A percentile compares a stretch with the other conserved stretches of the same genome.
phyloP scores from a whole-genome alignment of 1,140 invertebrate genomes.

The Drosophila ogumai region DNA sequence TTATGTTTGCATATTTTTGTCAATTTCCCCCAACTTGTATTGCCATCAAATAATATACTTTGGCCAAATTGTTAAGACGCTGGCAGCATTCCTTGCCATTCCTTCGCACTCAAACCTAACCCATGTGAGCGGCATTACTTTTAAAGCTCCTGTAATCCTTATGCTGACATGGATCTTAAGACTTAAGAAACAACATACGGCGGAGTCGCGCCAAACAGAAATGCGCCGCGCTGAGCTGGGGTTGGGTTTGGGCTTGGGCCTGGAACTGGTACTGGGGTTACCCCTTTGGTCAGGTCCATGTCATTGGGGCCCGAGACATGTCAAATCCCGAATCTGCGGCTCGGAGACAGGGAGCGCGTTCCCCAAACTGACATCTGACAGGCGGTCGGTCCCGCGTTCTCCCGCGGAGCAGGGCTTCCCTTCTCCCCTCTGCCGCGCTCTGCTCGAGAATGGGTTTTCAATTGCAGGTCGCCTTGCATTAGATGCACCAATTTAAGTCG shows the following conservation, averaged over 20 bases:
- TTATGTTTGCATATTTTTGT: background rate
- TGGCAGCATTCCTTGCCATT: constrained; percentile 13
- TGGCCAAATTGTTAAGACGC: background rate
- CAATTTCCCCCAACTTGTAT: background rate
- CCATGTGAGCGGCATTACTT: constrained; percentile 52
- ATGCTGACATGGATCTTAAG: constrained; percentile 78
- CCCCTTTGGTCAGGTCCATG: constrained; percentile 52
- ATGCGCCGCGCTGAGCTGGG: constrained; percentile 14
- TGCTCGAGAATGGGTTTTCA: constrained; percentile 44
- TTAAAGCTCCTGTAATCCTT: constrained; percentile 82
- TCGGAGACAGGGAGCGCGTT: constrained; percentile 60
- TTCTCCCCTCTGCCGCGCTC: background rate
- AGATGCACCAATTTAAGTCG: constrained; percentile 75
- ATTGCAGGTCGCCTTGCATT: constrained; percentile 58
- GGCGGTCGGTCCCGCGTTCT: constrained; percentile 4
- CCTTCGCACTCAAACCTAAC: constrained; percentile 26
- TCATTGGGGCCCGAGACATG: constrained; percentile 26
- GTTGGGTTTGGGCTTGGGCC: background rate
- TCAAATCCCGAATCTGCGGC: constrained; percentile 51
- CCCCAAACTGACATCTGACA: constrained; percentile 72
- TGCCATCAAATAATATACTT: constrained; percentile 7
- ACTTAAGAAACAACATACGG: constrained; percentile 55
- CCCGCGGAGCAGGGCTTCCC: background rate
- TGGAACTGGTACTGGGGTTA: constrained; percentile 1
- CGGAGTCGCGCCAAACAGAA: constrained; percentile 24